phyloP scores from a whole-genome alignment of 2,797 vertebrate species.

The Parauchenoglanis punctatus region DNA sequence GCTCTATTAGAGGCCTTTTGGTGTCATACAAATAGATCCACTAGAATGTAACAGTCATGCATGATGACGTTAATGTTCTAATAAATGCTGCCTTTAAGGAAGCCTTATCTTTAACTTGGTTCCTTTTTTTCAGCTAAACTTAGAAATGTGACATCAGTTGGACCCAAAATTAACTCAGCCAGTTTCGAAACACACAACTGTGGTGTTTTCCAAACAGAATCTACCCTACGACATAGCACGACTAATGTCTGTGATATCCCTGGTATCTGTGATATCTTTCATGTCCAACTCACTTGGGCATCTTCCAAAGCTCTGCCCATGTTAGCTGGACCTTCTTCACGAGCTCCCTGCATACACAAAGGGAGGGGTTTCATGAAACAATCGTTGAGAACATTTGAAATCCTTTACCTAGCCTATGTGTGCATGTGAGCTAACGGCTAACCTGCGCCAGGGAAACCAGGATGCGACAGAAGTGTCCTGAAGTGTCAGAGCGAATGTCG shows the following conservation, averaged over 20 bases:
- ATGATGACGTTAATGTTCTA: not conserved
- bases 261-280: not conserved
- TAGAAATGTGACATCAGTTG: slow-evolving; percentile 20
- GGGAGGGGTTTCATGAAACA: too few relatives aligned
- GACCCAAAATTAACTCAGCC: slow-evolving; percentile 29
- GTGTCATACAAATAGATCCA: not conserved
- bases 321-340: slow-evolving; percentile 85
- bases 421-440: slow-evolving; percentile 15
- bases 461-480: slow-evolving; percentile 90
- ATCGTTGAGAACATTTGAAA: not conserved
- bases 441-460: slow-evolving; percentile 92
- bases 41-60: too few relatives aligned
- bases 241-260: not conserved
- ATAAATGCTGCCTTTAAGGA: not conserved
- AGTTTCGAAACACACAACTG: slow-evolving; percentile 25
- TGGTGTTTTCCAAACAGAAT: not conserved
- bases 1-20: not conserved
- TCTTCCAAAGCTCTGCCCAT: slow-evolving; percentile 79
- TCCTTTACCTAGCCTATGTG: not conserved
- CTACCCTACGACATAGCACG: not conserved
- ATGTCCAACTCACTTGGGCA: slow-evolving; percentile 81
- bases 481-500: slow-evolving; percentile 90
- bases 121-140: slow-evolving; percentile 37
- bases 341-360: slow-evolving; percentile 79
- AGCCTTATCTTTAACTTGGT: not conserved